These are phyloP conservation scores for Choreutis nemorana DNA, from an alignment of 2,888 invertebrate genomes.

Conservation along the genomic window DNA sequence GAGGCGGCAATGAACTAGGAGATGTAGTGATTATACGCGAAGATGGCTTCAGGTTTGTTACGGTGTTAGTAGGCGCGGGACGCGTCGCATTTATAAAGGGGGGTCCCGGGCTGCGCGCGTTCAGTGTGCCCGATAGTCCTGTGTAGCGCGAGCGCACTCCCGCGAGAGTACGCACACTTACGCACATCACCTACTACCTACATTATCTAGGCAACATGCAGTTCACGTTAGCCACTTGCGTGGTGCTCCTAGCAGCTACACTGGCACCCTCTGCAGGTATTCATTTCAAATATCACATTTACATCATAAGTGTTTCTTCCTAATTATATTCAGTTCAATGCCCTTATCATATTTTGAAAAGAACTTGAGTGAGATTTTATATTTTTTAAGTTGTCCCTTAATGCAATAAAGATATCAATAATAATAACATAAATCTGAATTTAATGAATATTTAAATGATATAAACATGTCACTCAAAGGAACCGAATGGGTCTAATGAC, in stretches of 20 bases:
- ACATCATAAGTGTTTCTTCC: too few relatives aligned
- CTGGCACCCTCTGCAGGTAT: conserved; percentile 63
- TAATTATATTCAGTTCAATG: too few relatives aligned
- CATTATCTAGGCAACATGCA: conserved; percentile 39
- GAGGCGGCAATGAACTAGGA: conserved; percentile 28
- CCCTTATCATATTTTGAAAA: too few relatives aligned
- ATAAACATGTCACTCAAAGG: too few relatives aligned
- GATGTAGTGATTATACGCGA: conserved; percentile 21
- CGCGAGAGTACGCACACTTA: conserved; percentile 27
- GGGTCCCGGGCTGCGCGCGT: conserved; percentile 59
- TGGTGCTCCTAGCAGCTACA: conserved; percentile 61
- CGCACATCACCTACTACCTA: conserved; percentile 23
- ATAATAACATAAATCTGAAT: too few relatives aligned
- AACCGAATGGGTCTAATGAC: too few relatives aligned
- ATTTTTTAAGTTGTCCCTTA: too few relatives aligned
- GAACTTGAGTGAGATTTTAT: too few relatives aligned
- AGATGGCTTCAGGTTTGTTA: conserved; percentile 26
- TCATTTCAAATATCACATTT: conserved; percentile 16
- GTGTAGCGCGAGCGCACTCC: conserved; percentile 54
- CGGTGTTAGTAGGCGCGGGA: conserved; percentile 48
- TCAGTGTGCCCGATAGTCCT: conserved; percentile 63
- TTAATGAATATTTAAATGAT: too few relatives aligned
- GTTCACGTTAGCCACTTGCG: conserved; percentile 60
- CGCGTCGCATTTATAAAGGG: conserved; percentile 59
- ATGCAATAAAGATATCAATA: too few relatives aligned